Evolutionary conservation across 2,888 invertebrate species (phyloP).

Genomic region (Strigamia transsilvanica): DNA sequence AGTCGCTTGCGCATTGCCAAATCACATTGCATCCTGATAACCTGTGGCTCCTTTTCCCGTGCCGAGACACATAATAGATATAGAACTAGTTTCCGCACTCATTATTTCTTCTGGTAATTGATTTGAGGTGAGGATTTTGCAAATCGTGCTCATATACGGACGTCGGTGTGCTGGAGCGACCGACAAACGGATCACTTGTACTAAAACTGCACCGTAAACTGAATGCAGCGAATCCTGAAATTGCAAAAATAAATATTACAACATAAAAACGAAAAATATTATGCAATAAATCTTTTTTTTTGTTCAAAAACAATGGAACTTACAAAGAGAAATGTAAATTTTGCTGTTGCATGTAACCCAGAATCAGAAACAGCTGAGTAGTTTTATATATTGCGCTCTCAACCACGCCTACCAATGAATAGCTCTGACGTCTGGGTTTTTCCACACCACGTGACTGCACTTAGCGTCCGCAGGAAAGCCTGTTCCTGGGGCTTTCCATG

Average conservation of each 20-base stretch:
- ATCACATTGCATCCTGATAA: not conserved
- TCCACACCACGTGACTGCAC: slow-evolving; percentile 20
- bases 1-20: not conserved
- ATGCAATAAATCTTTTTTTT: not conserved
- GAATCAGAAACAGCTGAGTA: not conserved
- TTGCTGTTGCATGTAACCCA: not conserved
- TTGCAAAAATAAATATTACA: not conserved
- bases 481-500: slow-evolving; percentile 3
- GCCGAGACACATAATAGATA: slow-evolving; percentile 54
- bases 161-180: slow-evolving; percentile 53
- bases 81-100: not conserved
- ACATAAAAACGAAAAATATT: not conserved
- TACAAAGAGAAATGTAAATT: not conserved
- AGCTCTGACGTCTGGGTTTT: slow-evolving; percentile 38
- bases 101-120: slow-evolving; percentile 10
- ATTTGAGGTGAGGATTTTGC: slow-evolving; percentile 48
- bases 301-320: not conserved
- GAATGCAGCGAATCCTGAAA: slow-evolving; percentile 53
- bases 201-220: slow-evolving; percentile 50
- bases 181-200: slow-evolving; percentile 50
- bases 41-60: slow-evolving; percentile 56
- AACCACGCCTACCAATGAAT: slow-evolving; percentile 31
- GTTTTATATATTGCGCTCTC: slow-evolving; percentile 31
- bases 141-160: slow-evolving; percentile 54
- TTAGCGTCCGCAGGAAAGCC: slow-evolving; percentile 35